Conservation (phyloP, 2,888 invertebrate species). For the Disparrhopalites patrizii region DNA sequence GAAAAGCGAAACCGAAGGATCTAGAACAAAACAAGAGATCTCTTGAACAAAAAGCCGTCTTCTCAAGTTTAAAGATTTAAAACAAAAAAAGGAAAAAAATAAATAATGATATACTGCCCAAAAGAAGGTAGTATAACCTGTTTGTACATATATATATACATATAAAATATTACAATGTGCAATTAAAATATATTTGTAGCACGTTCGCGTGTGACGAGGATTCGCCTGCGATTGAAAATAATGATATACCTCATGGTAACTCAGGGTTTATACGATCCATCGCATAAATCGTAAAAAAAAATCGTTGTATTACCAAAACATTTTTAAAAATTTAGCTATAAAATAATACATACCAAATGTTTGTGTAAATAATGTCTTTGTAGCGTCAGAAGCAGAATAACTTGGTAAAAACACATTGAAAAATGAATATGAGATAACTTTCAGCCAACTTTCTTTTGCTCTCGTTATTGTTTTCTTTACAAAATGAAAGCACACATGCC, state of each 20-base stretch:
- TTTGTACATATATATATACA: not conserved
- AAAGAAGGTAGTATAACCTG: too few species aligned
- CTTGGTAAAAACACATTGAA: too few species aligned
- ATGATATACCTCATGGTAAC: conserved; percentile 25
- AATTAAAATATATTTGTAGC: not conserved
- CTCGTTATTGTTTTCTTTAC: not conserved
- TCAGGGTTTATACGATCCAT: conserved; percentile 19
- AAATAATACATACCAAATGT: too few species aligned
- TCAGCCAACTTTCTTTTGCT: not conserved
- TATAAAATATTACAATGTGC: not conserved
- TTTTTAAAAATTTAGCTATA: not conserved
- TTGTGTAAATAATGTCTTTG: too few species aligned
- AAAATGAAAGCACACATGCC: too few species aligned
- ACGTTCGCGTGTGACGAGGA: not conserved
- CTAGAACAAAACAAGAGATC: conserved; percentile 13
- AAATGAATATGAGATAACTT: too few species aligned
- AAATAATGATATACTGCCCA: too few species aligned
- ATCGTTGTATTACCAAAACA: conserved; percentile 16
- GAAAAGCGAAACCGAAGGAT: too few species aligned
- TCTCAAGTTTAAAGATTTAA: conserved; percentile 9
- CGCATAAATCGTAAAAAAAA: conserved; percentile 10
- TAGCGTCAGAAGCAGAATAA: too few species aligned
- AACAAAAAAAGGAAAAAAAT: not conserved
- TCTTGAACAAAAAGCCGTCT: conserved; percentile 15
- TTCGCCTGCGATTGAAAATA: conserved; percentile 24